Evolutionary conservation across 2,888 invertebrate genomes (phyloP), one percentile per base, ranked within the genome.

Genomic region (Coleophora deauratella): DNA sequence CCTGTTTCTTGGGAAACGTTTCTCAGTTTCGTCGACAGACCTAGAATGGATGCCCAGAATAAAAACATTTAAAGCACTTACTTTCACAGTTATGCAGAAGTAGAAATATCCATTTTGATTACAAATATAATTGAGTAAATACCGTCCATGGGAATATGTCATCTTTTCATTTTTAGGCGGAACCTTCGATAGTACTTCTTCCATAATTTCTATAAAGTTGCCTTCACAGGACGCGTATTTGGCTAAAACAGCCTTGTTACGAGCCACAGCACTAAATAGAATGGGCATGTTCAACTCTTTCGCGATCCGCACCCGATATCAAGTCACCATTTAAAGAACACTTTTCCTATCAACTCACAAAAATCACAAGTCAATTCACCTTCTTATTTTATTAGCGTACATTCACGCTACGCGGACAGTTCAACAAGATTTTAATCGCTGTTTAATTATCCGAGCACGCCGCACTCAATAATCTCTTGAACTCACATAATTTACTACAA

Each of bases 71-170:
- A n/a, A n/a, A n/a, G 21, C 6, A 87, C 91, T 88, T 87, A 95
- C 95, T 86, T 93, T 94, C 75, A 97, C 97, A 28, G 97, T 96
- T 43, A 98, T 95, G 66, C 97, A 98, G 85, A 98, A 91, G 70
- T 94, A 98, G 52, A 95, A 89, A 48, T 95, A 88, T 48, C 89
- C 86, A 63, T 93, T 90, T 60, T 96, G 94, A 57, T 90, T 89
- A 21, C 21, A 21, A 44, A 96, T 90, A 61, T 97, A 97, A 65
- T 98, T 97, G 60, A 97, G 95, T 42, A 84, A 60, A 48, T 79
- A 78, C 35, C 59, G 61, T 42, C 82, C 81, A 41, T 82, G 97
- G 0, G 93, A 91, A 64, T 97, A 97, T 1, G 97, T 97, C 59
- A 97, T 88, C 73, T 96, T 96, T 46, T 93, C 91, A 81, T 95